Evolutionary conservation across 2,797 vertebrate species (phyloP).

Genomic region (Mycteria americana): DNA sequence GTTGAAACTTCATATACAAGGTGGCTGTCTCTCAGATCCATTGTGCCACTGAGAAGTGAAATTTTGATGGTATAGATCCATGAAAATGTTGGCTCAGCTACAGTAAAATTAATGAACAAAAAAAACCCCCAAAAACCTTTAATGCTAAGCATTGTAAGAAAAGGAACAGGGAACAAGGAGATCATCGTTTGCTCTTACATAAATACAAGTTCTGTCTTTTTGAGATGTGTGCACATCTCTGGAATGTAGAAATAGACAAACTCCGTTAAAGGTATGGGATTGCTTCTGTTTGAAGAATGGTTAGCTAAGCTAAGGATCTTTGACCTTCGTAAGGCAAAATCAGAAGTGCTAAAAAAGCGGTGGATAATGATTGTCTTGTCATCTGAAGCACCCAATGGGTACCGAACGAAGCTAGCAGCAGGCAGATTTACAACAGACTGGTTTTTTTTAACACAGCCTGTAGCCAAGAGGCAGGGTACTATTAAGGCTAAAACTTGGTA

Average conservation of each 20-base stretch:
- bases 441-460: background rate
- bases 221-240: accelerated
- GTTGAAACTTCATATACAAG: background rate
- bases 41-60: background rate
- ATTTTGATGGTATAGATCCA: background rate
- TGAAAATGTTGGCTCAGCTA: background rate
- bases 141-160: background rate
- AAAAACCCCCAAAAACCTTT: background rate
- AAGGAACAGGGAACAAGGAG: background rate
- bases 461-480: background rate
- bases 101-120: background rate
- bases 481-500: background rate
- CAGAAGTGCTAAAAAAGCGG: background rate
- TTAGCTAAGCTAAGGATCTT: background rate
- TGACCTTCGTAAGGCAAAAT: background rate
- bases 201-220: background rate
- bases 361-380: background rate
- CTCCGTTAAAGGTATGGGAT: background rate
- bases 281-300: background rate
- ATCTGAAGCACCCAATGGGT: background rate
- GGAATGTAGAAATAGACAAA: background rate
- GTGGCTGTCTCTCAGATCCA: background rate
- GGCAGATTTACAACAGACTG: background rate
- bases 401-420: background rate
- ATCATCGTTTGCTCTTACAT: accelerated